Evolutionary conservation across 2,888 invertebrate genomes (phyloP).

Genomic region (Yponomeuta plumbellus): DNA sequence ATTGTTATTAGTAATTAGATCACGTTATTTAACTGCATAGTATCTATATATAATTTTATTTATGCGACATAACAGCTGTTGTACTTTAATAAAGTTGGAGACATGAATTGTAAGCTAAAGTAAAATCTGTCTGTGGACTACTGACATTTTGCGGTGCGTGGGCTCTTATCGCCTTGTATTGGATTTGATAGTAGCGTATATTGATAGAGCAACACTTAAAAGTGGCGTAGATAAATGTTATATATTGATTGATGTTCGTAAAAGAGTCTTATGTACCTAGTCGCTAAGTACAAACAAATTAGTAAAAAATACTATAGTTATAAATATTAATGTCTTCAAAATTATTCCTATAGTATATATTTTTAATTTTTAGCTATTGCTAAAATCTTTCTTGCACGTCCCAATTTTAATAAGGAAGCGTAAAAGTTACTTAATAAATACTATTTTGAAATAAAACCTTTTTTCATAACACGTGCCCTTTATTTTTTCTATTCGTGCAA

Average conservation of each 20-base stretch:
- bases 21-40: constrained; percentile 35
- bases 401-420: neutral
- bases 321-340: neutral
- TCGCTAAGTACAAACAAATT: constrained; percentile 42
- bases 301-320: constrained; percentile 24
- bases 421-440: constrained; percentile 28
- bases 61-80: constrained; percentile 27
- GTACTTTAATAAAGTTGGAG: constrained; percentile 40
- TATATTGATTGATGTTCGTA: neutral
- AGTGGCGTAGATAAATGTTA: constrained; percentile 46
- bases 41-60: constrained; percentile 25
- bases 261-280: constrained; percentile 30
- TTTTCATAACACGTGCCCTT: constrained; percentile 18
- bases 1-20: constrained; percentile 30
- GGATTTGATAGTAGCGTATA: constrained; percentile 41
- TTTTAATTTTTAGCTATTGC: constrained; percentile 5
- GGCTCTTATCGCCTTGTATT: constrained; percentile 41
- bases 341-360: neutral
- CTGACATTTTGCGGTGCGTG: constrained; percentile 41
- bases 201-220: constrained; percentile 54
- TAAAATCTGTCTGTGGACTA: constrained; percentile 60
- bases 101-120: constrained; percentile 41
- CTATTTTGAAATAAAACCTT: constrained; percentile 23
- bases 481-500: neutral
- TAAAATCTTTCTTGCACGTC: constrained; percentile 6